A percentile compares a stretch with the other conserved stretches of the same genome.
These are phyloP conservation scores for Pammene fasciana DNA, from an alignment of 2,888 invertebrate species.

Conservation along the genomic window DNA sequence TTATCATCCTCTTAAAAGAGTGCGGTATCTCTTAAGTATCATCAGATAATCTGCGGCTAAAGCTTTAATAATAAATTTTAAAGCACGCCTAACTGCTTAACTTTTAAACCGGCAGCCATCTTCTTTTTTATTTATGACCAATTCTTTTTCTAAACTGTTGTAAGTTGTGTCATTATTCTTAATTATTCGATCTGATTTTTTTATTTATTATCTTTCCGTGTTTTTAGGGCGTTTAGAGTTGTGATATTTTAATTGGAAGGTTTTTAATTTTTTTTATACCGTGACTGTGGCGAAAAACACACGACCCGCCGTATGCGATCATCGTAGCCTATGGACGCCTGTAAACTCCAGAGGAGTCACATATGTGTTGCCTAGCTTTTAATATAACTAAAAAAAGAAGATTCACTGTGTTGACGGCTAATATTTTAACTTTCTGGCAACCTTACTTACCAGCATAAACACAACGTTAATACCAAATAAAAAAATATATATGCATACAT, in stretches of 20 bases:
- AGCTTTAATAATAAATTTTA: slow-evolving; percentile 39
- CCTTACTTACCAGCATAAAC: no score
- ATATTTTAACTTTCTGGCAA: no score
- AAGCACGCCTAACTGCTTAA: slow-evolving; percentile 38
- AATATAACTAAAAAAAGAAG: no score
- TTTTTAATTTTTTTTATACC: neutral
- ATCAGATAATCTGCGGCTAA: neutral
- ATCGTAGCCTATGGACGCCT: no score
- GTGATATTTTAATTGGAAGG: neutral
- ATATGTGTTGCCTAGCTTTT: no score
- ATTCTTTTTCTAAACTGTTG: slow-evolving; percentile 31
- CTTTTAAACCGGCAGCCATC: slow-evolving; percentile 39
- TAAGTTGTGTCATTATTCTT: slow-evolving; percentile 38
- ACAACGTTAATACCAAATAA: neutral
- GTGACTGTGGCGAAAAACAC: no score
- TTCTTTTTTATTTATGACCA: slow-evolving; percentile 40
- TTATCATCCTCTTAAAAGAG: no score
- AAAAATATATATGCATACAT: no score
- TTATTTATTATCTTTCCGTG: neutral
- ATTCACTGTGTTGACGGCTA: no score
- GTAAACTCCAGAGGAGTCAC: no score
- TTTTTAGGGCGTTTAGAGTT: neutral
- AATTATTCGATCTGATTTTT: slow-evolving; percentile 35
- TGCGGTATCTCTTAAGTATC: neutral
- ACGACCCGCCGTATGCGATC: no score